Evolutionary conservation across 2,888 invertebrate species (phyloP).

Genomic region (Luffia ferchaultella): DNA sequence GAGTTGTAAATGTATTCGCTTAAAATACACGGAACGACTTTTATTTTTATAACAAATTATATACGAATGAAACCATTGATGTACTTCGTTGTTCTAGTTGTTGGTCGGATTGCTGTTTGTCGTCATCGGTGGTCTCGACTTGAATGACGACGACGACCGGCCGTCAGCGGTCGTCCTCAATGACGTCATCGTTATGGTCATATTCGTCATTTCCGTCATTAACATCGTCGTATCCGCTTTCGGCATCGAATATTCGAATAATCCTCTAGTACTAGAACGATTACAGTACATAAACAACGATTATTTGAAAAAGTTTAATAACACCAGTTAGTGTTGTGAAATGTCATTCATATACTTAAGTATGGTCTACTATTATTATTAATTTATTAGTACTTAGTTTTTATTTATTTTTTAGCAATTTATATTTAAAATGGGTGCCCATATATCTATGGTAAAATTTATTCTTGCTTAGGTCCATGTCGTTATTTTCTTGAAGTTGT

Average conservation of each 20-base stretch:
- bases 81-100: conserved; percentile 72
- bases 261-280: conserved; percentile 63
- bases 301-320: conserved; percentile 38
- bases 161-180: conserved; percentile 80
- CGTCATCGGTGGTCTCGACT: conserved; percentile 82
- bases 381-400: too few relatives aligned
- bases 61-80: too few relatives aligned
- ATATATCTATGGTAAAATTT: too few relatives aligned
- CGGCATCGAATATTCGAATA: conserved; percentile 80
- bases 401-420: too few relatives aligned
- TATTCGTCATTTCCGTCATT: conserved; percentile 82
- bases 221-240: conserved; percentile 87
- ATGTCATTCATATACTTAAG: not conserved
- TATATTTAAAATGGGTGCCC: too few relatives aligned
- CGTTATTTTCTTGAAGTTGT: too few relatives aligned
- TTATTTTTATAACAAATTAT: too few relatives aligned
- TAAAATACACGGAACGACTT: too few relatives aligned
- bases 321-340: not conserved
- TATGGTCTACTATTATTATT: too few relatives aligned
- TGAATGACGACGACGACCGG: conserved; percentile 79
- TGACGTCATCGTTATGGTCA: conserved; percentile 80
- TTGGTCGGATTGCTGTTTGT: conserved; percentile 84
- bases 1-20: too few relatives aligned
- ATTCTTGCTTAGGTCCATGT: too few relatives aligned
- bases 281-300: conserved; percentile 42